These are phyloP conservation scores for Acanthornis magna DNA, from an alignment of 2,797 vertebrate genomes.

Conservation along the genomic window DNA sequence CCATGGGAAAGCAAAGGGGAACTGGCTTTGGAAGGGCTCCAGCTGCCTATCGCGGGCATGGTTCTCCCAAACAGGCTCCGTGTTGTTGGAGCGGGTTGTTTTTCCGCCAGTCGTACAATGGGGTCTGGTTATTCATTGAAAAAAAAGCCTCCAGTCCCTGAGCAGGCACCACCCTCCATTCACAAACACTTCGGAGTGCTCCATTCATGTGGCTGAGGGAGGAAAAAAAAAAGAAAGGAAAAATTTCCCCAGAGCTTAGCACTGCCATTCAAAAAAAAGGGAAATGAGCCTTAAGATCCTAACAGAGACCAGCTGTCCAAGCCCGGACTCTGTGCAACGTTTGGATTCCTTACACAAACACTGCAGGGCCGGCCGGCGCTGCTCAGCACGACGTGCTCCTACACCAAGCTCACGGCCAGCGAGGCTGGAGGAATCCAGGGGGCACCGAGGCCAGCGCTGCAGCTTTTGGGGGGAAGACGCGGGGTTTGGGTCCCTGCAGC, in stretches of 20 bases:
- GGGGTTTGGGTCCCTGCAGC: not conserved
- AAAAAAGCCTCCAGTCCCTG: constrained; percentile 33
- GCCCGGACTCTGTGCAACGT: constrained; percentile 45
- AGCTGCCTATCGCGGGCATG: constrained; percentile 72
- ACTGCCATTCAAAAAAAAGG: constrained; percentile 58
- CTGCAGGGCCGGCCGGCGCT: not conserved
- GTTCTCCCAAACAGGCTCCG: constrained; percentile 73
- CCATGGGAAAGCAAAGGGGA: constrained; percentile 70
- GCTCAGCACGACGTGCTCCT: not conserved
- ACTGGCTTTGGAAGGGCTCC: constrained; percentile 74
- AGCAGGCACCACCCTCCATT: constrained; percentile 78
- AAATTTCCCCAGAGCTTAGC: constrained; percentile 41
- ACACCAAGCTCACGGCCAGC: not conserved
- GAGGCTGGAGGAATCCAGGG: not conserved
- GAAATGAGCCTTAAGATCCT: constrained; percentile 59
- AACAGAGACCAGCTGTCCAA: constrained; percentile 73
- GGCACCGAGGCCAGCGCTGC: rapidly evolving
- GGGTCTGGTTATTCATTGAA: constrained; percentile 79
- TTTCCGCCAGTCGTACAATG: constrained; percentile 75
- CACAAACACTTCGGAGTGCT: constrained; percentile 77
- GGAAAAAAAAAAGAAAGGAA: not conserved
- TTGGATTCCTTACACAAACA: constrained; percentile 75
- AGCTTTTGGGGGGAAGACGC: rapidly evolving
- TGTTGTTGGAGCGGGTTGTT: constrained; percentile 77
- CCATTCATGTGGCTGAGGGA: constrained; percentile 64